Conservation (phyloP, 2,113 vertebrate genomes). For the Psilopogon haemacephalus region DNA sequence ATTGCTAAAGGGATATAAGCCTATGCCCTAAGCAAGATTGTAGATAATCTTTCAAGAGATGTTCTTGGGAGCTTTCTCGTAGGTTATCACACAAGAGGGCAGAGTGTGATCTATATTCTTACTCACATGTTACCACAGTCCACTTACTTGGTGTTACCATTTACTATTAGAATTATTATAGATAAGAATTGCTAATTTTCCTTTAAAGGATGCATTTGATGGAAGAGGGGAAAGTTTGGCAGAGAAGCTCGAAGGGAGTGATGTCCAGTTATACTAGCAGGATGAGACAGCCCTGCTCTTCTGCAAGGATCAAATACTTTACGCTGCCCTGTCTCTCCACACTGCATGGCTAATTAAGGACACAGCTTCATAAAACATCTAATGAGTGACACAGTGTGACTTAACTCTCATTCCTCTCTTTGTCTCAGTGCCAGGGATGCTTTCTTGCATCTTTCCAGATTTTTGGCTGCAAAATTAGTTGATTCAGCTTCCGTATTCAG, state of each 20-base stretch:
- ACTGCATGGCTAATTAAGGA: background rate
- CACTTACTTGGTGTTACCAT: background rate
- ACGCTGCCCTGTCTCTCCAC: background rate
- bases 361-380: background rate
- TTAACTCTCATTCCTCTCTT: background rate
- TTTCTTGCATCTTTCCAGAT: background rate
- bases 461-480: background rate
- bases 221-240: background rate
- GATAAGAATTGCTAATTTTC: background rate
- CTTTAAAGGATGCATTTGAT: background rate
- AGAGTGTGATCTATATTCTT: background rate
- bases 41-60: background rate
- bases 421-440: background rate
- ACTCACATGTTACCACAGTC: background rate
- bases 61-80: background rate
- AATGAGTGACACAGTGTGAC: background rate
- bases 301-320: background rate
- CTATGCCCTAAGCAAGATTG: background rate
- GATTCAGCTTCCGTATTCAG: background rate
- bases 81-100: background rate
- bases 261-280: background rate
- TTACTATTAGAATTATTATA: background rate
- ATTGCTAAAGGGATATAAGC: background rate
- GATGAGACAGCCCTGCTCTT: background rate
- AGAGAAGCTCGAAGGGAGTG: background rate